phyloP scores from a whole-genome alignment of 2,888 invertebrate genomes.

The Luffia ferchaultella region DNA sequence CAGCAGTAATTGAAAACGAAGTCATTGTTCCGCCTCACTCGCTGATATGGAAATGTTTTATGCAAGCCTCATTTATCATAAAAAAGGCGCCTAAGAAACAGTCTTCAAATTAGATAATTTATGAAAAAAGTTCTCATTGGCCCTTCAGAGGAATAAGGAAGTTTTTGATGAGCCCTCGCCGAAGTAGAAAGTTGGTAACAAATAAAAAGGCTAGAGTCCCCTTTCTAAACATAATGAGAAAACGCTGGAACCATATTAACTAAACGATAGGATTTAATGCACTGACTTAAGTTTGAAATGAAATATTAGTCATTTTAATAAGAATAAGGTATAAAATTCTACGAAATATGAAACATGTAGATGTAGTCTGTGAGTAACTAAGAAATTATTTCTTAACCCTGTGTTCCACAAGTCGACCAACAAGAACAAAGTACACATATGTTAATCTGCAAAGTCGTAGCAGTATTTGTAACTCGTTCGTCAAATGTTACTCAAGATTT shows the following conservation, averaged over 20 bases:
- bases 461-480: no score
- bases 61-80: constrained; percentile 3
- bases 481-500: not conserved
- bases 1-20: not conserved
- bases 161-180: constrained; percentile 5
- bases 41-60: not conserved
- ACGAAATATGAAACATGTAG: no score
- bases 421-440: no score
- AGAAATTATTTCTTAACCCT: no score
- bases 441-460: no score
- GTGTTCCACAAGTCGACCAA: no score
- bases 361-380: no score
- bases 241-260: constrained; percentile 13
- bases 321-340: no score
- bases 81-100: constrained; percentile 3
- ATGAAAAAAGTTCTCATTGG: constrained; percentile 9
- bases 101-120: constrained; percentile 9
- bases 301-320: no score
- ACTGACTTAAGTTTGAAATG: no score
- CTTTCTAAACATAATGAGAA: constrained; percentile 17
- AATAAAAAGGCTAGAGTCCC: not conserved
- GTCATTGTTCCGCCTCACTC: not conserved
- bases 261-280: no score
- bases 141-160: constrained; percentile 5
- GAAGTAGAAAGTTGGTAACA: constrained; percentile 2